Evolutionary conservation across 2,113 vertebrate species (phyloP).

Genomic region (Eira barbara): DNA sequence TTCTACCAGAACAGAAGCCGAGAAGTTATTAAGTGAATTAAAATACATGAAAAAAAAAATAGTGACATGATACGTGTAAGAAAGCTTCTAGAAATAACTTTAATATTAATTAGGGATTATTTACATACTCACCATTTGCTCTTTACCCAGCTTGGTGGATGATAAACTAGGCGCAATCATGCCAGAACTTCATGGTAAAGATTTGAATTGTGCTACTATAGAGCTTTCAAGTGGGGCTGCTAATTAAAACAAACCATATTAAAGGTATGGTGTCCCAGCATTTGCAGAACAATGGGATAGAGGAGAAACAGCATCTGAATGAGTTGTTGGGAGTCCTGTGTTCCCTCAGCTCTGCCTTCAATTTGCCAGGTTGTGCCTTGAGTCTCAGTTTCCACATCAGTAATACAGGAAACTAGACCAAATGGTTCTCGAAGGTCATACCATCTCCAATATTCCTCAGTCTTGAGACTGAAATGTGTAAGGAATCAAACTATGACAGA

Average conservation of each 20-base stretch:
- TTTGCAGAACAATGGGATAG: not conserved
- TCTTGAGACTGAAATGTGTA: not conserved
- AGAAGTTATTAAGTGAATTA: slow-evolving; percentile 4
- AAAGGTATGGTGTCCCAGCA: not conserved
- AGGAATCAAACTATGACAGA: not conserved
- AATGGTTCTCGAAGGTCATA: not conserved
- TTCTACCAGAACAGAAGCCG: not conserved
- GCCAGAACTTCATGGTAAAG: not conserved
- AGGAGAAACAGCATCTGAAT: not conserved
- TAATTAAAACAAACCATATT: not conserved
- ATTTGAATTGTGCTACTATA: not conserved
- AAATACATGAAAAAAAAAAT: not conserved
- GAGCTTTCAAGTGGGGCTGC: not conserved
- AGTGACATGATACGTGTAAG: not conserved
- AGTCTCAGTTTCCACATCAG: not conserved
- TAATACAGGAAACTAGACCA: not conserved
- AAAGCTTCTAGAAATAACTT: slow-evolving; percentile 36
- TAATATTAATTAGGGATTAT: slow-evolving; percentile 6
- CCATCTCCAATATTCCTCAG: not conserved
- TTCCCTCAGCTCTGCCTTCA: not conserved
- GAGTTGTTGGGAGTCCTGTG: not conserved
- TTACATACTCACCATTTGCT: not conserved
- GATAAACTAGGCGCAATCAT: not conserved
- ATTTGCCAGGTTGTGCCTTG: not conserved
- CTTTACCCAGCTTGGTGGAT: not conserved